These are phyloP conservation scores for Parelbella ahira DNA, from an alignment of 2,888 invertebrate genomes.

Conservation along the genomic window DNA sequence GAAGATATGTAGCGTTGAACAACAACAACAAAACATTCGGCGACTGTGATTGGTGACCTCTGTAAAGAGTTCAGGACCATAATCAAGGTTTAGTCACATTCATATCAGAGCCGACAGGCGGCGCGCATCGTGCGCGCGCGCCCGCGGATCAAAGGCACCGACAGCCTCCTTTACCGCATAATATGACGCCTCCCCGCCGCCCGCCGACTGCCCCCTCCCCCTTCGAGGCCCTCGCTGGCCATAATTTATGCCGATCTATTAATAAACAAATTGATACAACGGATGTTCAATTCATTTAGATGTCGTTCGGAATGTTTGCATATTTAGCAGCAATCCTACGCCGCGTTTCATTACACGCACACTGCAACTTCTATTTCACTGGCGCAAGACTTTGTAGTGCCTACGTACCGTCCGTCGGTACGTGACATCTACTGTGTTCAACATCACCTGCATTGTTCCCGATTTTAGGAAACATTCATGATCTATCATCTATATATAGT, in stretches of 20 bases:
- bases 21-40: slow-evolving; percentile 25
- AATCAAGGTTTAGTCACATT: slow-evolving; percentile 80
- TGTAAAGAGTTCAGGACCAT: slow-evolving; percentile 73
- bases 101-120: slow-evolving; percentile 76
- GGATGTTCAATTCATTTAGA: slow-evolving; percentile 44
- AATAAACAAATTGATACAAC: slow-evolving; percentile 77
- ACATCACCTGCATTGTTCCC: too few species aligned
- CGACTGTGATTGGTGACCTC: slow-evolving; percentile 51
- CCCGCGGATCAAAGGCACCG: slow-evolving; percentile 77
- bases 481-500: too few species aligned
- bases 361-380: slow-evolving; percentile 4
- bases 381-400: too few species aligned
- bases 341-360: background rate
- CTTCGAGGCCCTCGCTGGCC: slow-evolving; percentile 70
- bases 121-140: slow-evolving; percentile 57
- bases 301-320: slow-evolving; percentile 22
- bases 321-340: slow-evolving; percentile 16
- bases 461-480: too few species aligned
- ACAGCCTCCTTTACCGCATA: slow-evolving; percentile 80
- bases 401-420: too few species aligned
- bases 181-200: slow-evolving; percentile 76
- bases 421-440: too few species aligned
- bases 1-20: too few species aligned
- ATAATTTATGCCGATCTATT: slow-evolving; percentile 78
- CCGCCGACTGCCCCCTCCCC: slow-evolving; percentile 62